Evolutionary conservation across 2,888 invertebrate genomes (phyloP), one percentile per base, ranked within the genome.

Genomic region (Sphaerophoria rueppellii): DNA sequence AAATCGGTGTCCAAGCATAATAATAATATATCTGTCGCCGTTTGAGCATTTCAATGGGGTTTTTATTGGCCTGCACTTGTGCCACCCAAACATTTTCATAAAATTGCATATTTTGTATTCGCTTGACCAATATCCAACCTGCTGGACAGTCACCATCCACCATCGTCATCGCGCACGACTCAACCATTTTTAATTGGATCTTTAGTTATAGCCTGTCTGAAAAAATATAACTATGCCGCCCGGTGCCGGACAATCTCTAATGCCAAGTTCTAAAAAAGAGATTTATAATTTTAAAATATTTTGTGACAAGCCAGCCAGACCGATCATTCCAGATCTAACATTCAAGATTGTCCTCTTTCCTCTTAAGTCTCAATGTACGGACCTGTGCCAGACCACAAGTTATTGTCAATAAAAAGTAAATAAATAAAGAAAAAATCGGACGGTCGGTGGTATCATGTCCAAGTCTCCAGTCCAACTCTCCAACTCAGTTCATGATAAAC

Each of bases 271-370:
- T 14, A 35, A 57, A 24, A 24, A 9, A 43, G 40, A 40, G 57
- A 80, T 70, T 70, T 70, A 75, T 80, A 70, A 24, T 74, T 48
- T 48, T 16, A 48, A 80, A 70, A 74, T 80, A 69, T 75, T 70
- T 60, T 70, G 79, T 74, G 79, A 80, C 79, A 80, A 74, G 24
- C 74, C 32, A 55, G 43, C 67, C 61, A 80, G 79, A 70, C 46
- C 74, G 54, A 70, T 61, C 61, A 70, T 70, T 80, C 74, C 69
- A 63, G 74, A 80, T 80, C 16, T 58, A 75, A 40, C 50, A 58
- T 57, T 57, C 40, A 52, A 60, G 73, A 76, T 60, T 76, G 67
- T 55, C 60, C 12, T 12, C 12, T 9, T 43, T 55, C 60, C 12
- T 12, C 12, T 9, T 43, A 9, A 9, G 11, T 9, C 43, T 43